Evolutionary conservation across 2,888 invertebrate species (phyloP), one percentile per base, ranked within the genome.

Genomic region (Acanthococcus lagerstroemiae): DNA sequence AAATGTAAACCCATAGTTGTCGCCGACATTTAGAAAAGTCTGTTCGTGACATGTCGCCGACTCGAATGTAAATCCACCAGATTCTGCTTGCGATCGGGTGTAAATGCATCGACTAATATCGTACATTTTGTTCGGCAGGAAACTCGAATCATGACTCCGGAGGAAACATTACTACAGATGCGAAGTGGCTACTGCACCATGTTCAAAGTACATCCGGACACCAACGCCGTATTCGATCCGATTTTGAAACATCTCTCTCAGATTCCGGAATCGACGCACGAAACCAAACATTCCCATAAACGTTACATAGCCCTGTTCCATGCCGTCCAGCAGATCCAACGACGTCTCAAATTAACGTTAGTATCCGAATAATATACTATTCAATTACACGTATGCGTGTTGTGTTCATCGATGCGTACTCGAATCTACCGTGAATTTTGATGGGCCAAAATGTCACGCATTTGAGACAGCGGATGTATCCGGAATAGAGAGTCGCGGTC

Each of bases 141-240:
- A 56, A 46, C 55, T 56, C 66, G 66, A n/a, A 56, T 66, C 19
- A 66, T 66, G 66, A 66, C 66, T 4, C 66, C 66, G 55, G 66
- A 66, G 21, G 66, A 66, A 46, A 66, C 66, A 22, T 46, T 66
- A 22, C 15, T 66, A 22, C 66, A 66, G 30, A 19, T 66, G 48
- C 55, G 66, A 22, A 66, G 66, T 30, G 66, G 87, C n/a, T 86
- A 87, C 77, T 86, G 87, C 71, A 83, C 88, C 69, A 87, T 85
- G 26, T 87, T 84, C 78, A 87, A 87, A 78, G 85, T 87, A 71
- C 86, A 86, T 77, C 87, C 88, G 2, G 86, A 86, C 77, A 77
- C 78, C 70, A 78, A 79, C 69, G 80, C 80, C 5, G 72, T 74
- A 50, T 76, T 84, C 65, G 79, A 80, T 24, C 77, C 80, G 12